These are phyloP conservation scores for Syngnathus acus DNA, from an alignment of 2,797 vertebrate species.

Conservation along the genomic window DNA sequence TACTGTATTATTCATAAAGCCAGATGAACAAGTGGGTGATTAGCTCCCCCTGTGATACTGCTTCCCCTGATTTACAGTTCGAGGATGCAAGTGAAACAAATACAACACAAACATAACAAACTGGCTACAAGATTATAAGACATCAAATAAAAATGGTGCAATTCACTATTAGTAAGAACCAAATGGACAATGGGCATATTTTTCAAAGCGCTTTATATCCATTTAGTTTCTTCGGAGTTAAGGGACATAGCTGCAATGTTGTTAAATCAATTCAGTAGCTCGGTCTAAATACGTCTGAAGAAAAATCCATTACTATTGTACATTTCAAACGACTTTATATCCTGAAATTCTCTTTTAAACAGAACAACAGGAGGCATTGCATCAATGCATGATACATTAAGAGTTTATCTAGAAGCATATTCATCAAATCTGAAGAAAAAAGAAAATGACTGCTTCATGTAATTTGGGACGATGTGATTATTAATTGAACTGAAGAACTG, in stretches of 20 bases:
- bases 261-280: too few species aligned
- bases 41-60: slow-evolving; percentile 55
- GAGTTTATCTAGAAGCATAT: too few species aligned
- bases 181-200: slow-evolving; percentile 64
- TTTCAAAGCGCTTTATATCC: neutral
- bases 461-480: too few species aligned
- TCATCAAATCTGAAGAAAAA: too few species aligned
- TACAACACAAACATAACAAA: slow-evolving; percentile 66
- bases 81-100: slow-evolving; percentile 55
- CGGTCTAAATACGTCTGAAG: too few species aligned
- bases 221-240: neutral
- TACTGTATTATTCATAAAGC: slow-evolving; percentile 65
- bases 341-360: too few species aligned
- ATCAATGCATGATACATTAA: too few species aligned
- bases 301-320: too few species aligned
- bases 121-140: slow-evolving; percentile 41
- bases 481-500: slow-evolving; percentile 66
- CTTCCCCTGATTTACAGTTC: slow-evolving; percentile 65
- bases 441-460: too few species aligned
- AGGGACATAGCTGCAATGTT: too few species aligned
- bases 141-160: slow-evolving; percentile 5
- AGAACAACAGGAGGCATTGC: too few species aligned
- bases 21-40: slow-evolving; percentile 61
- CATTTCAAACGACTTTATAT: too few species aligned
- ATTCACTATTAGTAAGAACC: slow-evolving; percentile 70